Evolutionary conservation across 2,113 vertebrate genomes (phyloP), one percentile per base, ranked within the genome.

Genomic region (Phrynosoma platyrhinos): DNA sequence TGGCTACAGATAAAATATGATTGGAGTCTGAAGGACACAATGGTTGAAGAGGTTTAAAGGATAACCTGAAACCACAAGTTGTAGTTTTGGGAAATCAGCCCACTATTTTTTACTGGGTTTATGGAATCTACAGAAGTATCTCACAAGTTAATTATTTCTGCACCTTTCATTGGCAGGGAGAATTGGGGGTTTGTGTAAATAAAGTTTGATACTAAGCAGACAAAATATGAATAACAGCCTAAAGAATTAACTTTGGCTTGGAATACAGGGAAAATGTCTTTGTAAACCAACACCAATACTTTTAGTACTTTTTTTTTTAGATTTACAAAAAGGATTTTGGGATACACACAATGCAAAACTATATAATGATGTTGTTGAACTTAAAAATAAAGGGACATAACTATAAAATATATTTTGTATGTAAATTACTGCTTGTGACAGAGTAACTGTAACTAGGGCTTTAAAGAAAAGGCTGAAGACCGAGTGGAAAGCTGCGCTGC

Each of bases 361-460:
- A 87, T 88, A 20, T 88, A n/a, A 83, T 84, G 30, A 69, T 66
- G 82, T 0, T 76, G 13, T 27, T 80, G 62, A 27, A 2, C 53
- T 80, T 87, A 83, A 79, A 75, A 9, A 71, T 71, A 8, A 71
- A 30, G 86, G 36, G 18, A 76, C 36, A 3, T 40, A 21, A 23
- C 2, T 42, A 20, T 76, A 21, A 78, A 78, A 47, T 52, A 21
- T 40, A 27, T 85, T 85, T 71, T 87, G 66, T 87, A 47, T 36
- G n/a, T 2, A 80, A 14, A 18, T 25, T 36, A 87, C 76, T 87
- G 87, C 58, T 77, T 85, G 79, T 83, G 74, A 18, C 12, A 86
- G 72, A 0, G 5, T 87, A 90, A 40, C 32, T 32, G 21, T 90
- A 90, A 40, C 13, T 81, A 58, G 13, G 58, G 14, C 18, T 62